A percentile compares a stretch with the other conserved stretches of the same genome.
Conservation (phyloP, 1,140 invertebrate species). For the Scaptomyza graminum region DNA sequence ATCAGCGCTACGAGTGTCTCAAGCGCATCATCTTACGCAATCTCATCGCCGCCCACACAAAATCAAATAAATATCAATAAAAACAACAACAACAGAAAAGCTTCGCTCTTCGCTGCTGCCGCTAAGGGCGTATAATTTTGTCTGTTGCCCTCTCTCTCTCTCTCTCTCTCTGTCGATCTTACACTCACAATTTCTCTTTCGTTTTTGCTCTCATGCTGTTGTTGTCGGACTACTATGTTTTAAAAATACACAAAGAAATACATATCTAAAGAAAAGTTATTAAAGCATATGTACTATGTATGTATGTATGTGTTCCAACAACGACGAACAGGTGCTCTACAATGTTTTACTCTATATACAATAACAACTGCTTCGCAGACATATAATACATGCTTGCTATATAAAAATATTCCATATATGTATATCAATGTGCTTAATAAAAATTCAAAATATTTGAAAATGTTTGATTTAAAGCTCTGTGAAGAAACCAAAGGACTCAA, state of each 20-base stretch:
- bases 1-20: constrained; percentile 24
- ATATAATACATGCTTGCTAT: neutral
- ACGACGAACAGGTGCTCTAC: constrained; percentile 8
- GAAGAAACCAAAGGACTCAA: neutral
- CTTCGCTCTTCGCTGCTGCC: neutral
- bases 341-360: neutral
- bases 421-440: too few relatives aligned
- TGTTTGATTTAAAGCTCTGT: too few relatives aligned
- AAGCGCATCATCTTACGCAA: constrained; percentile 22
- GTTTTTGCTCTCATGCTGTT: neutral
- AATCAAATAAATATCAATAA: too few relatives aligned
- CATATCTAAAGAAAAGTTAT: constrained; percentile 32
- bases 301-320: too few relatives aligned
- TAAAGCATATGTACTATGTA: constrained; percentile 2
- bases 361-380: too few relatives aligned
- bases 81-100: too few relatives aligned
- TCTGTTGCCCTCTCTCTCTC: neutral
- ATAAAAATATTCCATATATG: neutral
- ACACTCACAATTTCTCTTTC: neutral
- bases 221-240: constrained; percentile 4
- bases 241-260: constrained; percentile 37
- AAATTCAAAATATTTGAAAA: too few relatives aligned
- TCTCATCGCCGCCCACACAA: neutral
- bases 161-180: neutral
- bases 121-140: neutral